Evolutionary conservation across 35 echinoderm and acorn worm genomes (phyloP), one percentile per base, ranked within the genome.

Genomic region (Apostichopus japonicus): DNA sequence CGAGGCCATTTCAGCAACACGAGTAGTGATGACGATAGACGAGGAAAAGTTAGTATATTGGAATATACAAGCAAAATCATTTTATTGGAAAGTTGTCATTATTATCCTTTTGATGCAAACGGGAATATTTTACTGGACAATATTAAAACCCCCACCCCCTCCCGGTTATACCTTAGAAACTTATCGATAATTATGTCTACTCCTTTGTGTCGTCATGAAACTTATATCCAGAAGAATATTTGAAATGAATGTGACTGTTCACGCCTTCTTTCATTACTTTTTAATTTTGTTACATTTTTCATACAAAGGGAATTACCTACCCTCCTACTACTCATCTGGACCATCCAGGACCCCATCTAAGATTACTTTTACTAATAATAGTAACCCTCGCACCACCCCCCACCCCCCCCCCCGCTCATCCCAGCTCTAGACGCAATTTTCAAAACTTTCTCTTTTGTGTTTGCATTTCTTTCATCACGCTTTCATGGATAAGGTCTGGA

Each of bases 21-120:
- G 17, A 93, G 79, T 65, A 79, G 81, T 25, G 81, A 90, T 84
- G 94, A 95, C 1, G 94, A 33, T 1, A 93, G 24, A 83, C 80
- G 86, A 70, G 67, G 24, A 90, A 79, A 79, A 95, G 90, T 87
- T 79, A 53, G 62, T 81, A 61, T 61, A 61, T 61, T 61, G 57
- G 57, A 61, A 61, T 61, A 61, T 10, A 61, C 2, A 44, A 44
- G 33, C 33, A 44, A 44, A 44, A 4, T 44, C 33, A 44, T 44
- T 44, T 44, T 44, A 44, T 44, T 44, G 33, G 33, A 44, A 44
- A 44, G 33, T 44, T 44, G 2, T 44, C 33, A 44, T 44, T 44
- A 44, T 44, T 44, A 44, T 44, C 33, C 33, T 44, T 44, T 44
- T 44, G 33, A 44, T 44, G 33, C 33, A 44, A 44, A 44, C 33